Conservation (phyloP, 2,113 vertebrate genomes). For the Oophaga pumilio region DNA sequence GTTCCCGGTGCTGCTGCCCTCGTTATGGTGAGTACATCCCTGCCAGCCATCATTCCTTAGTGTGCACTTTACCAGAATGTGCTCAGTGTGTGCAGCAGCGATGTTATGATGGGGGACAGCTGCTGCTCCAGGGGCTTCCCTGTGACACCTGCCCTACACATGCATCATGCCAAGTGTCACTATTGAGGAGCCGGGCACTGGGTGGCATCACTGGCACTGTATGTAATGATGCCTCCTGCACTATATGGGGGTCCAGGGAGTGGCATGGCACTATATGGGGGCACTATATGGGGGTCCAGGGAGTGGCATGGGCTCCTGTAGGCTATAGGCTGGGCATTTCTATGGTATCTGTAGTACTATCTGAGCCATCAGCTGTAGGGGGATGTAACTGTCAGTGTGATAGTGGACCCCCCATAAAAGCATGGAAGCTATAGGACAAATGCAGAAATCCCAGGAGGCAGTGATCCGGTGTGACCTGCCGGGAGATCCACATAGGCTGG, state of each 20-base stretch:
- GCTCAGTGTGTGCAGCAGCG: not conserved
- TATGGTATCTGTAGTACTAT: not conserved
- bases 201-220: not conserved
- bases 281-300: too few species aligned
- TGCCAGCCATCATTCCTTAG: not conserved
- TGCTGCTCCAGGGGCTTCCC: not conserved
- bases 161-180: not conserved
- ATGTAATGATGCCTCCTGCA: not conserved
- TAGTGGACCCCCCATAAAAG: not conserved
- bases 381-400: not conserved
- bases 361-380: not conserved
- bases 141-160: not conserved
- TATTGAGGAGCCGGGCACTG: too few species aligned
- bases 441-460: too few species aligned
- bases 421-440: not conserved
- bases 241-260: not conserved
- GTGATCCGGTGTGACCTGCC: not conserved
- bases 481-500: not conserved
- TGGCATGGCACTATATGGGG: not conserved
- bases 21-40: slow-evolving; percentile 36
- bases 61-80: not conserved
- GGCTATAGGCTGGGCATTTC: not conserved
- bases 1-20: not conserved
- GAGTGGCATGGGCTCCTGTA: not conserved
- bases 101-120: not conserved